These are phyloP conservation scores for Oostethus manadensis DNA, from an alignment of 2,113 vertebrate species.

Conservation along the genomic window DNA sequence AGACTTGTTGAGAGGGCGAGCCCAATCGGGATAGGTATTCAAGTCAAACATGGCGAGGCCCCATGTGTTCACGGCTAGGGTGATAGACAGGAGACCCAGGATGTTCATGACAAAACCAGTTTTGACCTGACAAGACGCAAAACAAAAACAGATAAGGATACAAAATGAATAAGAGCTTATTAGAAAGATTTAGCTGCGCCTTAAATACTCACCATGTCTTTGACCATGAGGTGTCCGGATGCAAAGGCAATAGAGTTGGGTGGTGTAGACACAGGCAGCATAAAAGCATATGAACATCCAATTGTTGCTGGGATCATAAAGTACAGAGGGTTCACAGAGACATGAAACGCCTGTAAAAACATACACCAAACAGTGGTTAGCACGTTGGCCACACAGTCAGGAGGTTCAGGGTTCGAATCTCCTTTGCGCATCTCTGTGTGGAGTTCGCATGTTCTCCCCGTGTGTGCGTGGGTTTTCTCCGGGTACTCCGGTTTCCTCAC, in stretches of 20 bases:
- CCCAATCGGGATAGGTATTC: conserved; percentile 86
- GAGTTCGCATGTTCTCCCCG: no score
- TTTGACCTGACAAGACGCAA: conserved; percentile 75
- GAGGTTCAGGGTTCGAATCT: no score
- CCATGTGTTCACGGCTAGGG: conserved; percentile 94
- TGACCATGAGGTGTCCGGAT: conserved; percentile 91
- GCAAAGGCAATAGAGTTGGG: conserved; percentile 98
- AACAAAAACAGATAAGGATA: neutral
- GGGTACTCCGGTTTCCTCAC: no score
- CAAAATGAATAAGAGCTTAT: neutral
- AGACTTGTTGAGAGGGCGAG: conserved; percentile 71
- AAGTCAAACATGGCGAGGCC: conserved; percentile 84
- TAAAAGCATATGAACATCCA: conserved; percentile 91
- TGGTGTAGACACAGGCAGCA: conserved; percentile 94
- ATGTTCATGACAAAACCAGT: conserved; percentile 93
- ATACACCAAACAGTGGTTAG: neutral
- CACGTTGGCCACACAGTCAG: no score
- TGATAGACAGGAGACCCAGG: conserved; percentile 84
- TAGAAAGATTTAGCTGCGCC: no score
- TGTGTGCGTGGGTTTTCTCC: no score
- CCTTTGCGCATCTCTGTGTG: no score
- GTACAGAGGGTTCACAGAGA: conserved; percentile 87
- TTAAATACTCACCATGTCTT: conserved; percentile 85
- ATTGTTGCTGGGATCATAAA: conserved; percentile 92
- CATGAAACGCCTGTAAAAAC: conserved; percentile 75